Evolutionary conservation across 1,140 invertebrate species (phyloP), one percentile per base, ranked within the genome.

Genomic region (Spodoptera frugiperda): DNA sequence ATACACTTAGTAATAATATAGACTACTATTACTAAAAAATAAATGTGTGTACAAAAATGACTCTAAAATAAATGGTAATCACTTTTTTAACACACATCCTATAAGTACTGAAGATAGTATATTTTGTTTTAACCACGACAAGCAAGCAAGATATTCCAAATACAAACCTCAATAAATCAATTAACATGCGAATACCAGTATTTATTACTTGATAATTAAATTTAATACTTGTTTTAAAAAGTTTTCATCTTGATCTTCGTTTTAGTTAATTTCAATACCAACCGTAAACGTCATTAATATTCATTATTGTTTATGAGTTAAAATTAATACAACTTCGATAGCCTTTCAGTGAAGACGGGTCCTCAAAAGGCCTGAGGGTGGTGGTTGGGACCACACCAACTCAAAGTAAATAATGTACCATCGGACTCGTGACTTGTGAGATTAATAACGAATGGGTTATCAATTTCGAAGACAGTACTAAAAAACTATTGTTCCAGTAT

Each of bases 301-400:
- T 85, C 57, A 87, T 85, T 84, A 85, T 87, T 82, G 77, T 85
- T 85, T 78, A 81, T 84, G 78, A 87, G 76, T 84, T 82, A 79
- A 87, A 85, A 87, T 87, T 80, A 82, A 83, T 84, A 81, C 63
- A 84, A 82, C 73, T 82, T 85, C 67, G 74, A 83, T 80, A 83
- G 74, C 75, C 80, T 51, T 77, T 30, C 10, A 77, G 53, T 9
- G 21, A 11, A 51, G 73, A 59, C 76, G 15, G n/a, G 54, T 14
- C 51, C 11, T 71, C 78, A 72, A 79, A 48, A 51, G 67, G 71
- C 67, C 61, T 44, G 12, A 30, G 44, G 48, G 65, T 39, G 59
- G 17, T 72, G 59, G 68, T 73, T 30, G 39, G 46, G 39, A 57
- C 15, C 14, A 33, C 25, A 51, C 73, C 73, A 80, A 70, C 73